A percentile compares a stretch with the other conserved stretches of the same genome.
Evolutionary conservation across 1,140 invertebrate species (phyloP).

Genomic region (Marisa cornuarietis): DNA sequence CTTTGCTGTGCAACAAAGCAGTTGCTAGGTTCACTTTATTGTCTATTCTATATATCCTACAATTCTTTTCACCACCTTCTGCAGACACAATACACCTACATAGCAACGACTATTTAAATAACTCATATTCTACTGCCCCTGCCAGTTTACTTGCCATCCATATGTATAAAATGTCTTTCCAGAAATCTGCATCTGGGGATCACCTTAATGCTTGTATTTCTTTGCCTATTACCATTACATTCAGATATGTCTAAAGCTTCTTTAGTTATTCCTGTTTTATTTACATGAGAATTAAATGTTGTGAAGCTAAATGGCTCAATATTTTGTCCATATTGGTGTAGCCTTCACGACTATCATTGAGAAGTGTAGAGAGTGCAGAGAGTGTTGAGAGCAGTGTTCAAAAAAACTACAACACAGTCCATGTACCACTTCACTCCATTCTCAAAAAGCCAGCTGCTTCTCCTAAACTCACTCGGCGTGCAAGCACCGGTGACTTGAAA

Average conservation of each 20-base stretch:
- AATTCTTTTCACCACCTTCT: background rate
- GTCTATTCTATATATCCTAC: background rate
- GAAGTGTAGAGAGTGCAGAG: background rate
- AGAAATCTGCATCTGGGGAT: no score
- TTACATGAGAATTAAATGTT: no score
- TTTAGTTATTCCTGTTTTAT: background rate
- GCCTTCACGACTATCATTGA: slow-evolving; percentile 1
- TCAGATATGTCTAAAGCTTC: background rate
- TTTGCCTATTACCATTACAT: background rate
- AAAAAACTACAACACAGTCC: slow-evolving; percentile 52
- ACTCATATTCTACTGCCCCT: background rate
- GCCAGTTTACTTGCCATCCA: background rate
- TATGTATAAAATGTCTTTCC: no score
- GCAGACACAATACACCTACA: background rate
- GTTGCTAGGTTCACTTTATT: background rate
- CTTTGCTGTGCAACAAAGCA: no score
- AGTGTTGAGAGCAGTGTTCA: slow-evolving; percentile 4
- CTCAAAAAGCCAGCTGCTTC: slow-evolving; percentile 49
- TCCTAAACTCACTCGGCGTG: slow-evolving; percentile 30
- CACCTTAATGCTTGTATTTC: no score
- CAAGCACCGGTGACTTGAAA: slow-evolving; percentile 52
- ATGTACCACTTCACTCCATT: slow-evolving; percentile 54
- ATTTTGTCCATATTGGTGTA: background rate
- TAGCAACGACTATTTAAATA: background rate
- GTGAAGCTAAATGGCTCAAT: no score